Evolutionary conservation across 2,113 vertebrate genomes (phyloP).

Genomic region (Syrmaticus mikado): DNA sequence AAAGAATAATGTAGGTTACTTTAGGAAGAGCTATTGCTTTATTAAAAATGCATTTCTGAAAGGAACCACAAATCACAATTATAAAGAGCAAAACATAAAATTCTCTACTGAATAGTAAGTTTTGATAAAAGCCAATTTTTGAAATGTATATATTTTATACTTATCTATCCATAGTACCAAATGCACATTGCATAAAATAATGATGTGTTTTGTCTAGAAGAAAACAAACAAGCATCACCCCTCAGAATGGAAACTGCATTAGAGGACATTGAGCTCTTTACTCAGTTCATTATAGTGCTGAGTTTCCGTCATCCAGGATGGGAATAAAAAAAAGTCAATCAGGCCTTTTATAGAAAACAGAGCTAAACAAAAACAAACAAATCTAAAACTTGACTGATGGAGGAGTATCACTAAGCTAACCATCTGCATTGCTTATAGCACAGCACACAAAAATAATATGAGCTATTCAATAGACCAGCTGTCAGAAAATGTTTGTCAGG

Average conservation of each 20-base stretch:
- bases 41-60: constrained; percentile 73
- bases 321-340: constrained; percentile 35
- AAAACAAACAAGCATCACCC: constrained; percentile 54
- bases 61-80: constrained; percentile 61
- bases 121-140: constrained; percentile 63
- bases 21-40: constrained; percentile 70
- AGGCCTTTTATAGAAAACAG: constrained; percentile 7
- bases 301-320: constrained; percentile 46
- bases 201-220: constrained; percentile 56
- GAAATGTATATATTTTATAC: constrained; percentile 53
- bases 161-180: constrained; percentile 37
- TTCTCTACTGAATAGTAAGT: constrained; percentile 59
- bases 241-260: constrained; percentile 63
- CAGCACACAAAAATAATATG: constrained; percentile 47
- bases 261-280: constrained; percentile 55
- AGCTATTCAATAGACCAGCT: constrained; percentile 51
- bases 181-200: constrained; percentile 49
- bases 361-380: constrained; percentile 16
- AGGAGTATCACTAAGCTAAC: constrained; percentile 45
- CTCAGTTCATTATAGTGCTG: constrained; percentile 55
- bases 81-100: constrained; percentile 65
- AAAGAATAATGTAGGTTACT: constrained; percentile 69
- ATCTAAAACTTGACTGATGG: constrained; percentile 57
- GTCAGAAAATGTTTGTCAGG: constrained; percentile 43
- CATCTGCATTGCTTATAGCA: constrained; percentile 63